phyloP scores from a whole-genome alignment of 2,888 invertebrate genomes.

The Cataglyphis cursor region DNA sequence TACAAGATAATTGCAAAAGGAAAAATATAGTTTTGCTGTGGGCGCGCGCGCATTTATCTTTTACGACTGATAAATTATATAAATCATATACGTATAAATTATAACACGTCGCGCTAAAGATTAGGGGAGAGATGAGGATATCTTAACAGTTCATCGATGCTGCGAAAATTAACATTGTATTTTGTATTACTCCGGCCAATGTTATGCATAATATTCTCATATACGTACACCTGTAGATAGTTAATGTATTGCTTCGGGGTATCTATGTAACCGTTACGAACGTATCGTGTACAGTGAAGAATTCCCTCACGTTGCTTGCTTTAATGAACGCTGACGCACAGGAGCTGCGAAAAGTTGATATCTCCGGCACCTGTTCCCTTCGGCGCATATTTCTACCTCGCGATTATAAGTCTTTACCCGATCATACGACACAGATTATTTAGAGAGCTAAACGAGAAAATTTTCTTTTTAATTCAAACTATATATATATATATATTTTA shows the following conservation, averaged over 20 bases:
- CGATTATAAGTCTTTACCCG: conserved; percentile 24
- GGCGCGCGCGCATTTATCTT: not conserved
- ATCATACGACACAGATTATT: conserved; percentile 39
- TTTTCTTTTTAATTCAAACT: conserved; percentile 8
- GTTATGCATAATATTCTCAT: conserved; percentile 20
- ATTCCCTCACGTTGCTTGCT: conserved; percentile 33
- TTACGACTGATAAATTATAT: not conserved
- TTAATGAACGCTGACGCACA: conserved; percentile 49
- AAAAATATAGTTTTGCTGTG: not conserved
- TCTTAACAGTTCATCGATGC: conserved; percentile 12
- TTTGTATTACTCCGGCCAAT: conserved; percentile 1
- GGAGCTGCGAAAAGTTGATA: conserved; percentile 58
- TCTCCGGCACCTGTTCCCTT: conserved; percentile 53
- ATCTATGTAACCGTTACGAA: conserved; percentile 38
- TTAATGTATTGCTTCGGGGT: conserved; percentile 46
- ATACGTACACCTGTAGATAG: conserved; percentile 28
- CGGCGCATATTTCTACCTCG: conserved; percentile 43
- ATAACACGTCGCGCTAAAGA: not conserved
- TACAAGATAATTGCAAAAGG: not conserved
- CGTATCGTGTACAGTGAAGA: conserved; percentile 40
- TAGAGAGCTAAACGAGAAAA: conserved; percentile 4
- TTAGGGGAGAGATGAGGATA: not conserved
- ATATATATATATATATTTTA: not conserved
- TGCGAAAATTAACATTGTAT: conserved; percentile 32
- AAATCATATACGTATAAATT: not conserved